Evolutionary conservation across 2,888 invertebrate species (phyloP), one percentile per base, ranked within the genome.

Genomic region (Ceriagrion tenellum): DNA sequence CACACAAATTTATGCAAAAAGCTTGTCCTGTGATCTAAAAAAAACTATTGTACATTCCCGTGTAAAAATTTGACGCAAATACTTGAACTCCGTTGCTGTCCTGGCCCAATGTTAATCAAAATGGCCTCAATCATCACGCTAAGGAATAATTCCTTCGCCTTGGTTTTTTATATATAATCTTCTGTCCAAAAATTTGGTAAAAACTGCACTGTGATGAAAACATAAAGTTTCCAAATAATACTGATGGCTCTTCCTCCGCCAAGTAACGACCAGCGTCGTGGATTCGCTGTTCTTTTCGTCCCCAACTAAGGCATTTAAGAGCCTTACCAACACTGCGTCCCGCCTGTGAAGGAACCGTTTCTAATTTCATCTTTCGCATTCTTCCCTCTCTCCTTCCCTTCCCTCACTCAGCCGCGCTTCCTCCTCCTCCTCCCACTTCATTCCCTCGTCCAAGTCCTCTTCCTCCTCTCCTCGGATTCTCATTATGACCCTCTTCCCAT

Each of bases 341-440:
- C 30, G 81, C 81, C 35, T 16, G 81, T 12, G 81, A 81, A 81
- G 81, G 35, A 35, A 81, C 30, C 12, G 35, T 35, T 35, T 81
- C 81, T 81, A 81, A 81, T 81, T 81, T 81, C 81, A 81, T 81
- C 81, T 81, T 81, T 81, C 35, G 10, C 81, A 81, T 81, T 81
- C 81, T 81, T 81, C 81, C 81, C 35, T 16, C 74, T 4, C 81
- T 35, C 81, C 35, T 35, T 35, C 35, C 81, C 30, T n/a, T n/a
- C n/a, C 23, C 4, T n/a, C 23, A 0, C 47, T 4, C 69, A 12
- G 69, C 69, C 69, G 26, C 69, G 13, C 10, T n/a, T 2, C 74
- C 74, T 1, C 30, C 10, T 30, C 74, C 74, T 0, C 74, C 35
- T 69, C 30, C 30, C 74, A 81, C 35, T 35, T 35, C 81, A 35